These are phyloP conservation scores for Allobates femoralis DNA, from an alignment of 2,797 vertebrate species.

Conservation along the genomic window DNA sequence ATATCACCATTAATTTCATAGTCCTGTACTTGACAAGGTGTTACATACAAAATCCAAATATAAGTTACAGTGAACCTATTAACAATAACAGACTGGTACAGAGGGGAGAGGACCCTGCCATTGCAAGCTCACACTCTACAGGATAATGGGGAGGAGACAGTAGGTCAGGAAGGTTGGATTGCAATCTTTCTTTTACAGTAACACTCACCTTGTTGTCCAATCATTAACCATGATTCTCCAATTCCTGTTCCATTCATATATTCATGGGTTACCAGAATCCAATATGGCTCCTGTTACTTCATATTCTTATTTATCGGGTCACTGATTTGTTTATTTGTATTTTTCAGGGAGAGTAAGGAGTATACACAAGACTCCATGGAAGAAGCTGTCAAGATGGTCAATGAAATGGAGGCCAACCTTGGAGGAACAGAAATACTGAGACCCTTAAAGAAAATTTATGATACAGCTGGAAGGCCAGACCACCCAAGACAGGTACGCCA, in stretches of 20 bases:
- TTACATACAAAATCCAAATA: too few species aligned
- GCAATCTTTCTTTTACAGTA: too few species aligned
- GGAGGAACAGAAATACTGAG: conserved; percentile 77
- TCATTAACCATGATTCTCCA: neutral
- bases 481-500: conserved; percentile 74
- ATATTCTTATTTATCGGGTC: neutral
- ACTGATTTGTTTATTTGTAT: neutral
- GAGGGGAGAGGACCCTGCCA: too few species aligned
- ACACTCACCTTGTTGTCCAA: neutral
- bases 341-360: conserved; percentile 75
- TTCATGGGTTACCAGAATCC: neutral
- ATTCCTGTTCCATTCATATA: neutral
- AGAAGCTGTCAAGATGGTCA: conserved; percentile 73
- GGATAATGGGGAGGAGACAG: too few species aligned
- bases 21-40: too few species aligned
- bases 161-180: too few species aligned
- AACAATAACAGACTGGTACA: too few species aligned
- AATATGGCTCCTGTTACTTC: neutral
- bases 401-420: conserved; percentile 69
- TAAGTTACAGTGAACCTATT: too few species aligned
- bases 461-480: conserved; percentile 61
- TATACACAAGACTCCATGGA: conserved; percentile 79
- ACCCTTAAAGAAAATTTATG: conserved; percentile 74
- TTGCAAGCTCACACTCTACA: too few species aligned
- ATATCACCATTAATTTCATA: too few species aligned